These are phyloP conservation scores for Tarsius wallacei DNA, from an alignment of 2,797 vertebrate genomes.

Conservation along the genomic window DNA sequence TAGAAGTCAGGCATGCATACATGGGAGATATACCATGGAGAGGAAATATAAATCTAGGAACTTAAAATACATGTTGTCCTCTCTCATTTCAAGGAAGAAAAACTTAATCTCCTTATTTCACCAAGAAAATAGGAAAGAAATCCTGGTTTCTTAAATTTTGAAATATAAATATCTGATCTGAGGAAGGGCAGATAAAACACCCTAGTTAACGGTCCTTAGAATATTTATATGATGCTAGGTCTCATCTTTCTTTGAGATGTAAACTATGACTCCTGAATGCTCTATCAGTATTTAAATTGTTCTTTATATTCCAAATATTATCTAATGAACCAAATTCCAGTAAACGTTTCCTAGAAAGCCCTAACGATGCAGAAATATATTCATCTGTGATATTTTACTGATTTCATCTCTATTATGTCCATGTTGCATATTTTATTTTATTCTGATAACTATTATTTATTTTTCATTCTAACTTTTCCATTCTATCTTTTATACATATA, in stretches of 20 bases:
- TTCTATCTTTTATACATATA: neutral
- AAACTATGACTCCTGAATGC: neutral
- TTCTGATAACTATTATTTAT: neutral
- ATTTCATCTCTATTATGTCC: neutral
- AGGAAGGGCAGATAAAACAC: neutral
- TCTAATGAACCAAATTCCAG: neutral
- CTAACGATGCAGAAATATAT: neutral
- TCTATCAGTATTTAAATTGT: neutral
- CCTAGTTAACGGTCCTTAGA: neutral
- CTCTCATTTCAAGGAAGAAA: neutral
- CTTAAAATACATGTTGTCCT: neutral
- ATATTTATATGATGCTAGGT: neutral
- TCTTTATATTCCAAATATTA: neutral
- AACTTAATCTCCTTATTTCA: neutral
- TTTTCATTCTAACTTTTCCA: neutral
- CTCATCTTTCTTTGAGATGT: neutral
- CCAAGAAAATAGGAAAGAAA: neutral
- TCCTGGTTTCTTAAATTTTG: neutral
- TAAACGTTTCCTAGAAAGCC: neutral
- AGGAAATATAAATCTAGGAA: neutral
- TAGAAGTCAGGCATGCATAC: neutral
- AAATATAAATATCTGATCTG: neutral
- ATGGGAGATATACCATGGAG: neutral
- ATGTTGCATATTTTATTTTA: neutral
- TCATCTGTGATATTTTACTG: neutral